Evolutionary conservation across 2,113 vertebrate species (phyloP), one percentile per base, ranked within the genome.

Genomic region (Nasalis larvatus): DNA sequence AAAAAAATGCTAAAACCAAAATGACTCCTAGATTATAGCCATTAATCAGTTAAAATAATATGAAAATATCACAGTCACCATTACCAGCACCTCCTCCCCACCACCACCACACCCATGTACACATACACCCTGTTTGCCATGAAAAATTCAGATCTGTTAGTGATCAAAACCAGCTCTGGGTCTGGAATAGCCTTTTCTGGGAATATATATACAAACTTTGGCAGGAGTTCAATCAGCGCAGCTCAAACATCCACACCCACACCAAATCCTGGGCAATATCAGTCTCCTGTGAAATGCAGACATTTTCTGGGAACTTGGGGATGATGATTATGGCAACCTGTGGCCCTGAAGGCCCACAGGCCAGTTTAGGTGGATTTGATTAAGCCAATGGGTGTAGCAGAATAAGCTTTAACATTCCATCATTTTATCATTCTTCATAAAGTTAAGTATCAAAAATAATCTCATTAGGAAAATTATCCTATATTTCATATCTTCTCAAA

Each of bases 201-300:
- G 91, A 98, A 97, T 81, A 97, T 82, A 97, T 83, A 97, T 83
- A 97, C 81, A 97, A 92, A 97, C 82, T 95, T 95, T 97, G 97
- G 95, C 97, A 97, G 91, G 96, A 97, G 91, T 96, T 97, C 97
- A 97, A 93, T 93, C 94, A 91, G 86, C 32, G 20, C 6, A 17
- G 94, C 95, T 96, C 86, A 91, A 97, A 93, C 86, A 88, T 77
- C 77, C 95, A 96, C 89, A 95, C 86, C 92, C 86, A 96, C 60
- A 92, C 40, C 80, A 83, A 95, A 93, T 78, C 74, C 95, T 98
- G 96, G 89, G 52, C 32, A 96, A 66, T 89, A 82, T 97, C 95
- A 95, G 94, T 63, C 52, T 93, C 69, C 78, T 97, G 97, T 97
- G 90, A 98, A 95, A 89, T 81, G 54, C 35, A 52, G 86, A 86